Evolutionary conservation across 2,888 invertebrate species (phyloP).

Genomic region (Platycheirus albimanus): DNA sequence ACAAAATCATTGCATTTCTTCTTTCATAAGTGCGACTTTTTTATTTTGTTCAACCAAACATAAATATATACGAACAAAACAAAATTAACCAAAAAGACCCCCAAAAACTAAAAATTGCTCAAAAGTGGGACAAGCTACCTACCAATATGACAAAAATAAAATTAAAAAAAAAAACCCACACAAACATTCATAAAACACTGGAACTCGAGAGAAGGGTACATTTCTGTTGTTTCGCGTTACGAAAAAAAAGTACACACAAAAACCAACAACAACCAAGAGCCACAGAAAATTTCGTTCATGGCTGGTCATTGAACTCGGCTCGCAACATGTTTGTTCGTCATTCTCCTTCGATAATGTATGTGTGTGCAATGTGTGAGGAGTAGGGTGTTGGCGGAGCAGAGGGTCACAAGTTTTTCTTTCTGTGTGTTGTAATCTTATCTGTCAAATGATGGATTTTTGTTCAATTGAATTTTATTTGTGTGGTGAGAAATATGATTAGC

Average conservation of each 20-base stretch:
- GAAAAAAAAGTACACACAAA: conserved; percentile 41
- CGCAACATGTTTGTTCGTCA: conserved; percentile 70
- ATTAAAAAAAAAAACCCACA: conserved; percentile 42
- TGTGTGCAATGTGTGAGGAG: conserved; percentile 43
- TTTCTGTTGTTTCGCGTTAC: conserved; percentile 63
- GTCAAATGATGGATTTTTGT: conserved; percentile 47
- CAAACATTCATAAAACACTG: conserved; percentile 27
- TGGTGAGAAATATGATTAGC: conserved; percentile 58
- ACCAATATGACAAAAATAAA: conserved; percentile 52
- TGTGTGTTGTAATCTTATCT: conserved; percentile 75
- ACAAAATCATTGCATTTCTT: conserved; percentile 58
- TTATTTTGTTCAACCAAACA: conserved; percentile 42
- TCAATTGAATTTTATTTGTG: conserved; percentile 33
- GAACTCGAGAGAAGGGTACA: conserved; percentile 62
- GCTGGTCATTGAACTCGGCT: conserved; percentile 81
- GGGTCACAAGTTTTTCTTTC: conserved; percentile 2
- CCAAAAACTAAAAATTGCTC: conserved; percentile 46
- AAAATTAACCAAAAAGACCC: conserved; percentile 45
- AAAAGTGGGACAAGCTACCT: conserved; percentile 63
- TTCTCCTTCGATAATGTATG: conserved; percentile 27
- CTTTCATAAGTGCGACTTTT: conserved; percentile 36
- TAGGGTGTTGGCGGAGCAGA: conserved; percentile 17
- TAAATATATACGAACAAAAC: conserved; percentile 13
- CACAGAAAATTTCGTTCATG: conserved; percentile 80
- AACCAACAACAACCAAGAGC: conserved; percentile 47